Evolutionary conservation across 2,797 vertebrate genomes (phyloP).

Genomic region (Notamacropus eugenii): DNA sequence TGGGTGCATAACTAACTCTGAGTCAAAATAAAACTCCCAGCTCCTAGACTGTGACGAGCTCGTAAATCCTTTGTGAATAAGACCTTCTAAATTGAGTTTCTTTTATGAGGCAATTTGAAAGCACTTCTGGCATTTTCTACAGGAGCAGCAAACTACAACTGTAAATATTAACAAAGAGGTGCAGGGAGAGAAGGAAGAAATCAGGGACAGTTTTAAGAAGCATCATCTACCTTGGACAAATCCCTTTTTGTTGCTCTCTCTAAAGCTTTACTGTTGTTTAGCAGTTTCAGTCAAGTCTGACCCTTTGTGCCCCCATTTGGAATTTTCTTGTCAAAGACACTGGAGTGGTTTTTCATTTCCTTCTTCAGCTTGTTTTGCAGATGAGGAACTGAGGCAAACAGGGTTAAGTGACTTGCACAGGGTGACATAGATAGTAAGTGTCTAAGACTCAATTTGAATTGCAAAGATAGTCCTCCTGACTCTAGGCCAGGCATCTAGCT

Average conservation of each 20-base stretch:
- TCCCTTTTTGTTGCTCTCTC: not conserved
- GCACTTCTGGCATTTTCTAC: slow-evolving; percentile 61
- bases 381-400: not conserved
- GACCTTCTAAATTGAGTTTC: slow-evolving; percentile 69
- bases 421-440: not conserved
- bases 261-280: slow-evolving; percentile 6
- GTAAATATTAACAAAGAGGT: slow-evolving; percentile 64
- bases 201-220: not conserved
- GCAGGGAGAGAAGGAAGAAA: not conserved
- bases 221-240: not conserved
- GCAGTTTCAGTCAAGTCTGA: not conserved
- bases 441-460: not conserved
- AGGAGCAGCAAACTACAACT: slow-evolving; percentile 56
- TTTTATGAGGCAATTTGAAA: slow-evolving; percentile 69
- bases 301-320: not conserved
- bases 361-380: not conserved
- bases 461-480: not conserved
- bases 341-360: not conserved
- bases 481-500: not conserved
- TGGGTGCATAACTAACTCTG: slow-evolving; percentile 19
- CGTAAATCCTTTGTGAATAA: slow-evolving; percentile 75
- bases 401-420: not conserved
- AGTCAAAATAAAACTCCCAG: slow-evolving; percentile 57
- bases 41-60: slow-evolving; percentile 61
- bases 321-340: not conserved